Base-by-base conservation (phyloP, 2,888 invertebrate genomes). In the Lypha dubia region DNA sequence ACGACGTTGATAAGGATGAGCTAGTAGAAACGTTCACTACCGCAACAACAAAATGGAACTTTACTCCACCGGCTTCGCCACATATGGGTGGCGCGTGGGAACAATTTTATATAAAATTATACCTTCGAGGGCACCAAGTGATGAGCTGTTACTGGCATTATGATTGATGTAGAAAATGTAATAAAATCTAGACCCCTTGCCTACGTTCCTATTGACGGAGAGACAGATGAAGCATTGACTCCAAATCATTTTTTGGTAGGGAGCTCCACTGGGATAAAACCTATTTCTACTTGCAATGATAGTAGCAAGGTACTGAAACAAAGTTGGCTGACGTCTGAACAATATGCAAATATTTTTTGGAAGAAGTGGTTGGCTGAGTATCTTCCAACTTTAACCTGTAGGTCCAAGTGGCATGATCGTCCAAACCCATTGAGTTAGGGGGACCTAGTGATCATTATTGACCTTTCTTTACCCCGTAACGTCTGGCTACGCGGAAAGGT, bases 181-280 rank as follows among this genome's bases (percentile, higher is more conserved):
- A 68, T 68, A 3, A 68, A 38, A 9, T 68, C 68, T 3, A 38
- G 68, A 24, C 53, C 68, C 1, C 24, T 68, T 17, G 53, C 68
- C 9, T 53, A 68, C 9, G 49, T 67, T 32, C 51, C 49, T 22
- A 13, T 79, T 9, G 70, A 63, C 11, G 6, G 65, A 82, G 56
- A 74, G 60, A 44, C n/a, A 1, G 62, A 22, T 17, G 68, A 81
- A 38, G 38, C 38, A 4, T 17, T 81, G 17, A 81, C 73, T 7
- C 82, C 71, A 13, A 82, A 83, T 38, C 73, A 82, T 35, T 77
- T 82, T 17, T 49, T 82, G 53, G 11, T 71, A 0, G 75, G 71
- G 1, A 65, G 76, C 49, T 82, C 71, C 32, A 60, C 22, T 20
- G 76, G 82, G 0, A 17, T 82, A 9, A 82, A 82, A 58, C 67